Conservation (phyloP, 2,113 vertebrate genomes). For the Taurulus bubalis region DNA sequence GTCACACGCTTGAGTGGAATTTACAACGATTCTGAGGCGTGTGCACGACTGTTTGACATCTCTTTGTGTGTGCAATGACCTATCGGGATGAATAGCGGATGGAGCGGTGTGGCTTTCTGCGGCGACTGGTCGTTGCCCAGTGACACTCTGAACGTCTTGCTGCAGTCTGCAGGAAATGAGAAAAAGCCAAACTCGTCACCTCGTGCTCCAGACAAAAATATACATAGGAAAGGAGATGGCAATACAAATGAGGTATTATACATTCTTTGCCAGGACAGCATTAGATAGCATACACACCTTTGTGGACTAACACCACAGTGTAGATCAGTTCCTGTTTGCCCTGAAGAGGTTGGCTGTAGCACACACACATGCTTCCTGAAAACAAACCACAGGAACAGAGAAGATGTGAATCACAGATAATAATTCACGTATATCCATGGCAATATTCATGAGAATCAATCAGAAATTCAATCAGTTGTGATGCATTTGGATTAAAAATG, state of each 20-base stretch:
- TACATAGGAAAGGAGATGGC: not conserved
- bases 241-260: not conserved
- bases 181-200: not conserved
- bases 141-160: conserved; percentile 89
- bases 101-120: conserved; percentile 70
- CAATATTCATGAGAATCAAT: not conserved
- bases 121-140: conserved; percentile 67
- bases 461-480: not conserved
- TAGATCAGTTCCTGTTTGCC: conserved; percentile 84
- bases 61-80: conserved; percentile 80
- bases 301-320: conserved; percentile 89
- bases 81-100: conserved; percentile 89
- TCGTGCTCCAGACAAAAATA: conserved; percentile 1
- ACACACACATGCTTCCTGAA: conserved; percentile 92
- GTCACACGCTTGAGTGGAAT: not conserved
- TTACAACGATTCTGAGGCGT: not conserved
- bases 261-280: not conserved
- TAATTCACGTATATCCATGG: not conserved
- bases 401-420: not conserved
- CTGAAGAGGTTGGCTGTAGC: conserved; percentile 83
- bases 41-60: not conserved
- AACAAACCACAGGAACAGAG: conserved; percentile 11
- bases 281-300: conserved; percentile 80
- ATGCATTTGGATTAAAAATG: not conserved
- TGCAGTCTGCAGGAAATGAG: conserved; percentile 84